A percentile compares a stretch with the other conserved stretches of the same genome.
phyloP scores from a whole-genome alignment of 2,113 vertebrate genomes.

The Bothrops jararaca region DNA sequence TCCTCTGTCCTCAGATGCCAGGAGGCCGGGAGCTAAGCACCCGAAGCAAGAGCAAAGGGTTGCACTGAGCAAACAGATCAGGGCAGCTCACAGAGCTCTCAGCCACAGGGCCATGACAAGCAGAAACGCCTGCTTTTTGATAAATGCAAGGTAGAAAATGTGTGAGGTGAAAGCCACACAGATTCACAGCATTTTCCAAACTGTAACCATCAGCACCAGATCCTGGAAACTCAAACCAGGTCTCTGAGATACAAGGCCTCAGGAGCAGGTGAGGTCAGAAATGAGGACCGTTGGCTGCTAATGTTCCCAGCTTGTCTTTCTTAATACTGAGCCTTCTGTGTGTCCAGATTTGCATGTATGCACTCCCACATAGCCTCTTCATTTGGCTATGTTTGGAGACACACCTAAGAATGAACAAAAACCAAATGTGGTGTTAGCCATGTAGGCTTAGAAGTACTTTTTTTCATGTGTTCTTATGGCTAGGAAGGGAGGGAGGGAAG shows the following conservation, averaged over 20 bases:
- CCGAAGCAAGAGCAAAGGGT: not conserved
- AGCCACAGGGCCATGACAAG: not conserved
- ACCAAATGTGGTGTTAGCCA: not conserved
- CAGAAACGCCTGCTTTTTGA: constrained; percentile 56
- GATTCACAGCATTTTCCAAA: constrained; percentile 72
- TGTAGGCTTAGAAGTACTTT: too few relatives aligned
- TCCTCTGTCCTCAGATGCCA: not conserved
- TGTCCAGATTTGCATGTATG: accelerated
- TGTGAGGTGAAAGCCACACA: constrained; percentile 54
- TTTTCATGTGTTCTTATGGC: too few relatives aligned
- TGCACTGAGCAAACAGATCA: not conserved
- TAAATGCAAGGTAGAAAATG: constrained; percentile 61
- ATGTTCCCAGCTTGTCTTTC: constrained; percentile 33
- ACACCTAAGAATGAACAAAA: not conserved
- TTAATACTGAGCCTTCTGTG: accelerated
- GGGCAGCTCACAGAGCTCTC: not conserved
- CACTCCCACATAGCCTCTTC: too few relatives aligned
- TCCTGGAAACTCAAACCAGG: constrained; percentile 63
- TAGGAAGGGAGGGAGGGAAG: too few relatives aligned
- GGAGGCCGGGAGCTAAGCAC: not conserved
- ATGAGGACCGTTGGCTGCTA: constrained; percentile 15
- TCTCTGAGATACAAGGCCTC: constrained; percentile 44
- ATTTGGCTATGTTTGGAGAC: not conserved
- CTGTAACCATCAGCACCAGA: constrained; percentile 57
- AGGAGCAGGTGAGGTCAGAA: constrained; percentile 56